These are phyloP conservation scores for Pangasius larnaudii DNA, from an alignment of 2,797 vertebrate species.

Conservation along the genomic window DNA sequence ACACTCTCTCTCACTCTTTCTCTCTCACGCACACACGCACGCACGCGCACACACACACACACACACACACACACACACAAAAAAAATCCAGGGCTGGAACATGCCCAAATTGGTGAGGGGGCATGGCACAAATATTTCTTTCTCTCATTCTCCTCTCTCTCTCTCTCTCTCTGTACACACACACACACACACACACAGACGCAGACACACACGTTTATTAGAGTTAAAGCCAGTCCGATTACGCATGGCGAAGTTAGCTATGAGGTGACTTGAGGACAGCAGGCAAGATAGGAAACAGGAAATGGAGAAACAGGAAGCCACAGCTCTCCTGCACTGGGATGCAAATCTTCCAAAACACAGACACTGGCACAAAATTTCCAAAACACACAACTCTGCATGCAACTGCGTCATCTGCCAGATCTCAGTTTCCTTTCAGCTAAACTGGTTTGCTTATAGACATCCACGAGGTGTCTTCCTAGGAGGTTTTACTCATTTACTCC, in stretches of 20 bases:
- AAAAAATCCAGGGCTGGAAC: slow-evolving; percentile 44
- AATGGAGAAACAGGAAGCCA: slow-evolving; percentile 1
- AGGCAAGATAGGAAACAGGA: slow-evolving; percentile 12
- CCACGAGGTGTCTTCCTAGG: neutral
- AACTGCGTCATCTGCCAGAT: neutral
- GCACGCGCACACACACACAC: neutral
- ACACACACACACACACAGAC: neutral
- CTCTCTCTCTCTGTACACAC: neutral
- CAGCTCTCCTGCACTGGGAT: neutral
- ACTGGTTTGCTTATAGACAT: neutral
- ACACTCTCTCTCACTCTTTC: too few relatives aligned
- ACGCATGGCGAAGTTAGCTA: too few relatives aligned
- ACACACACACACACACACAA: too few relatives aligned
- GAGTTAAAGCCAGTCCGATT: neutral
- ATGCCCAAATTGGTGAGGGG: slow-evolving; percentile 48
- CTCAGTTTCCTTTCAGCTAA: neutral
- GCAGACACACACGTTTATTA: neutral
- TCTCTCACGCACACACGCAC: neutral
- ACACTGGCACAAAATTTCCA: neutral
- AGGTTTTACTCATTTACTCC: neutral
- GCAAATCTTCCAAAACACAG: neutral
- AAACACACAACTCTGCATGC: neutral
- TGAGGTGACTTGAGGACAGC: slow-evolving; percentile 5
- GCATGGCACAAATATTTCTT: neutral
- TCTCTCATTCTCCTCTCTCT: neutral